Evolutionary conservation across 2,113 vertebrate genomes (phyloP).

Genomic region (Bufo bufo): DNA sequence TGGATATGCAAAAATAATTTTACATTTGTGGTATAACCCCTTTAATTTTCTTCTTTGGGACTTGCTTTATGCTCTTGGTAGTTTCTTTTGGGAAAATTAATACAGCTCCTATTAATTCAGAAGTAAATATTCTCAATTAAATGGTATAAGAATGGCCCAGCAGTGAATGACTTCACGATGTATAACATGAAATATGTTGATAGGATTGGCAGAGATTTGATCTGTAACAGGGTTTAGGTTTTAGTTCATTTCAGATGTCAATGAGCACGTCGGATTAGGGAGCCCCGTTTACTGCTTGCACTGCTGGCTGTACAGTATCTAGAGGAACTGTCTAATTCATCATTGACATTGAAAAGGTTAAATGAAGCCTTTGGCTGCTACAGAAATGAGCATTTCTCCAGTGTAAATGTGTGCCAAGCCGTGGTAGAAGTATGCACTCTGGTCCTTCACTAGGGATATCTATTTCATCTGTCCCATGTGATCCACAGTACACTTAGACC

Average conservation of each 20-base stretch:
- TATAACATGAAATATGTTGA: background rate
- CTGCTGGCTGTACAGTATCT: conserved; percentile 5
- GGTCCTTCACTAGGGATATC: background rate
- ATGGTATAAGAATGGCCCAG: background rate
- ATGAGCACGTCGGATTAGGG: background rate
- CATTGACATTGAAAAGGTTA: conserved; percentile 14
- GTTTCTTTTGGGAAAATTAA: too few species aligned
- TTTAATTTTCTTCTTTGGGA: too few species aligned
- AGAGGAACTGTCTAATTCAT: background rate
- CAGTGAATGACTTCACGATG: background rate
- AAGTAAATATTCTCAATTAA: background rate
- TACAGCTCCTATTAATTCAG: too few species aligned
- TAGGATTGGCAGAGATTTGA: background rate
- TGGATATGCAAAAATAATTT: too few species aligned
- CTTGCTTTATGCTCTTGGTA: too few species aligned
- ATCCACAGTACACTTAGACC: background rate
- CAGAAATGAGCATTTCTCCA: background rate
- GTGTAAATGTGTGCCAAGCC: conserved; percentile 10
- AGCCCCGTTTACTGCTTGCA: background rate
- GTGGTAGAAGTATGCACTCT: background rate
- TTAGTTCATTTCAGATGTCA: background rate
- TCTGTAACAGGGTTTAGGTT: background rate
- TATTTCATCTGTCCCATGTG: background rate
- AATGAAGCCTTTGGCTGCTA: conserved; percentile 2
- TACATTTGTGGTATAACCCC: too few species aligned